Evolutionary conservation across 2,797 vertebrate genomes (phyloP).

Genomic region (Rhodeus uyekii): DNA sequence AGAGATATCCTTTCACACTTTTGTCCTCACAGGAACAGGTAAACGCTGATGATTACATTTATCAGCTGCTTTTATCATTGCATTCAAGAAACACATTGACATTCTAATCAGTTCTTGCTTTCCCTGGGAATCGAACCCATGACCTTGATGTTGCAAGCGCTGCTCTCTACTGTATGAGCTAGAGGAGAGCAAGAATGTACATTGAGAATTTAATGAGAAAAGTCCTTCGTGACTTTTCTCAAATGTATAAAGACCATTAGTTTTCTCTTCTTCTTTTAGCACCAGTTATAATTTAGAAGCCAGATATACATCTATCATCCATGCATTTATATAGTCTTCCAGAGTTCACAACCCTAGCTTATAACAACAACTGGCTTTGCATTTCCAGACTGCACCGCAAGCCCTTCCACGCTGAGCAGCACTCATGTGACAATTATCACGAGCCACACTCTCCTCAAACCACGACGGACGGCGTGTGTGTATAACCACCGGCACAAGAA

Average conservation of each 20-base stretch:
- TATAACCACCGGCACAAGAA: not conserved
- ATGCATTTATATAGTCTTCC: not conserved
- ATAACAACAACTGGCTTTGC: not conserved
- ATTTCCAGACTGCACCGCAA: not conserved
- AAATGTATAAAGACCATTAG: not conserved
- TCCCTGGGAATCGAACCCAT: no score
- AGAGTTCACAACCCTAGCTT: not conserved
- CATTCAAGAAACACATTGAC: no score
- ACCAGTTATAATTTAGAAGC: not conserved
- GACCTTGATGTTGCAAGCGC: no score
- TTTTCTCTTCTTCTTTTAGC: not conserved
- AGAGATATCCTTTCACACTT: no score
- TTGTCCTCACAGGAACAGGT: no score
- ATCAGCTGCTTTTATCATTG: no score
- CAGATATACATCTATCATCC: not conserved
- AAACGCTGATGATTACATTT: no score
- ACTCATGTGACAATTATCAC: conserved; percentile 26
- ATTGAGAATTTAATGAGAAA: not conserved
- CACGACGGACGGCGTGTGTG: not conserved
- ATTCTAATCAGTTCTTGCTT: no score
- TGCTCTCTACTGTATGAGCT: no score
- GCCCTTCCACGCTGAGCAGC: not conserved
- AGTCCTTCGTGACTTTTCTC: not conserved
- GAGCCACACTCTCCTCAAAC: conserved; percentile 23
- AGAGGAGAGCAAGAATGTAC: no score